Conservation (phyloP, 2,888 invertebrate genomes). For the Flabesymbios commensalis region DNA sequence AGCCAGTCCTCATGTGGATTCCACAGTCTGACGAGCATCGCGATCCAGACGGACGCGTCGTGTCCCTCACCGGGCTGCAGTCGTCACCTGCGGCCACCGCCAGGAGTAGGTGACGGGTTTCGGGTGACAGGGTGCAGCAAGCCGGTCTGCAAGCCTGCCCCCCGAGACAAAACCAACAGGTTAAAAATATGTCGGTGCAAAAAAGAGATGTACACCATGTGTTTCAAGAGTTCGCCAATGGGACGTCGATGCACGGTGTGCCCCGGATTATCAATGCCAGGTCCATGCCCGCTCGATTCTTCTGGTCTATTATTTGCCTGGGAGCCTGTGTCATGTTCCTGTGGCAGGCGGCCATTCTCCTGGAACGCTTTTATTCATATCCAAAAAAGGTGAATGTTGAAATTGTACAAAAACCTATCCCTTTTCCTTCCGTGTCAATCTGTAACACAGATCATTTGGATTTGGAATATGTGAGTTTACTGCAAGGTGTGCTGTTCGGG, state of each 20-base stretch:
- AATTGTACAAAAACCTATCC: slow-evolving; percentile 35
- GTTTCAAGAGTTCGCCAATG: slow-evolving; percentile 29
- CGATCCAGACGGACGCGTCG: no score
- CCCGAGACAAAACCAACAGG: no score
- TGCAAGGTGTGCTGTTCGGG: no score
- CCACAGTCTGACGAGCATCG: no score
- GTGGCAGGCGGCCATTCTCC: slow-evolving; percentile 33
- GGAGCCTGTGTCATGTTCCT: slow-evolving; percentile 37
- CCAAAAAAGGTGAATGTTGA: slow-evolving; percentile 39
- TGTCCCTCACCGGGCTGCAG: no score
- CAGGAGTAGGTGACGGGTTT: no score
- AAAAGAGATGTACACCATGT: slow-evolving; percentile 22
- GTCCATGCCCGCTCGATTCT: slow-evolving; percentile 27
- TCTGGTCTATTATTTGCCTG: slow-evolving; percentile 37
- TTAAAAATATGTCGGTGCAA: no score
- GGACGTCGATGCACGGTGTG: slow-evolving; percentile 38
- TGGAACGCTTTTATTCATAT: slow-evolving; percentile 33
- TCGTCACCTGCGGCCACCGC: no score
- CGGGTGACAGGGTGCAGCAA: no score
- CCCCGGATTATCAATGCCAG: slow-evolving; percentile 38
- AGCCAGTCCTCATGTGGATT: no score
- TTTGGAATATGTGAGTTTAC: slow-evolving; percentile 20
- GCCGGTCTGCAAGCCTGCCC: no score
- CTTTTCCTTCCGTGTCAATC: slow-evolving; percentile 36
- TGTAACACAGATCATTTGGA: slow-evolving; percentile 37